Base-by-base conservation (phyloP, 1,140 invertebrate genomes). In the Orius laevigatus region DNA sequence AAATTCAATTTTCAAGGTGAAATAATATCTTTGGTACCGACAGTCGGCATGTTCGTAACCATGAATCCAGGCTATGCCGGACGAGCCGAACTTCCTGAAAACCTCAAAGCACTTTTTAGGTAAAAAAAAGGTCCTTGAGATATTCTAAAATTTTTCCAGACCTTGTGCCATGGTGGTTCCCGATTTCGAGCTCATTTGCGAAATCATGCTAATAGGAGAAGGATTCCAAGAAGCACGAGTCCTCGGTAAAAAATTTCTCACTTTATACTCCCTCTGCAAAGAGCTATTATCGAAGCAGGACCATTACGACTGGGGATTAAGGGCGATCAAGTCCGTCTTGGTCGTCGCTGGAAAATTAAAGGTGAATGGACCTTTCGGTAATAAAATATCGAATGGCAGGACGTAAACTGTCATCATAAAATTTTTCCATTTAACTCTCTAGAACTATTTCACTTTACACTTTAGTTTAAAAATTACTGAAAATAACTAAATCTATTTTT, bases 111-210 rank as follows among this genome's bases (percentile, higher is more conserved):
- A 20, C 59, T 73, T 9, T 75, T 75, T 53, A 72, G 76, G 75
- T 77, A 60, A 59, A 32, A 33, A 15, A 32, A 4, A 8, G 16
- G 25, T 49, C 33, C n/a, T 6, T 51, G 4, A 48, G n/a, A 32
- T 11, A 3, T 16, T 47, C 31, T 51, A 5, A 38, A 16, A 34
- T 43, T 25, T 6, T 57, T 69, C 64, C 60, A 76, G 89, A 63
- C 89, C 89, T 2, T 93, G 88, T 64, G 89, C 90, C 32, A 93
- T 93, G 89, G 86, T 92, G 4, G 88, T 92, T 1, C 88, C 89
- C 1, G 88, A 93, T 65, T 87, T 90, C 65, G 87, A 88, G 58
- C 63, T 93, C 56, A 94, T 93, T 62, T 88, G 84, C 63, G 88
- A 93, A 69, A 92, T 93, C 59, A 91, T 91, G 84, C 74, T 94